Evolutionary conservation across 1,140 invertebrate genomes (phyloP), one percentile per base, ranked within the genome.

Genomic region (Papilio polytes): DNA sequence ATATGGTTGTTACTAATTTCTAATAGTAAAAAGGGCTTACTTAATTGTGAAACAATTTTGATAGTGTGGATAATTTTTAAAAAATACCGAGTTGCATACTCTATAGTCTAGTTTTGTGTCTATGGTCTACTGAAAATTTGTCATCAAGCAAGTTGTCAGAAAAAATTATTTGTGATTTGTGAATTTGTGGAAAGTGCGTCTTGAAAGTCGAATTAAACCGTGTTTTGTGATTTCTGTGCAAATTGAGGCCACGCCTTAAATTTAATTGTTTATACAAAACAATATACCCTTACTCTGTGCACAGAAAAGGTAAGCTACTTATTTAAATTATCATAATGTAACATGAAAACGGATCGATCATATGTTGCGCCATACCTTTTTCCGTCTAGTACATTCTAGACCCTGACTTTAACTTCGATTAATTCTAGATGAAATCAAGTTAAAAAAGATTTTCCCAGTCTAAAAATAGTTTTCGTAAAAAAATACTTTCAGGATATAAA

Each of bases 361-460:
- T 82, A 85, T 85, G 82, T 90, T 88, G 86, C 90, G 88, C 85
- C 85, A 87, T 85, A 31, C 82, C 59, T 80, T 44, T 20, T 36
- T 78, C 53, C 56, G 56, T 89, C 88, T 90, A 82, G 89, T 80
- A 91, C 81, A 82, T 91, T 91, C 90, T 80, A 89, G 51, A 8
- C 44, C 36, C 46, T 74, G 9, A 77, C 44, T 53, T 79, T 78
- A 18, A 63, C 44, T 73, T 59, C 36, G 1, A 77, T 0, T n/a
- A 77, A 53, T 22, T 51, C 8, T 20, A 26, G 2, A 59, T 36
- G 31, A 36, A 56, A 56, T 53, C n/a, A 10, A 2, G 12, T 70
- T 31, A 70, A 15, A 0, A 70, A 36, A 70, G 63, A 70, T 70
- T 15, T 15, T 12, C 26, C 15, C 7, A 4, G 3, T 3, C 26